Evolutionary conservation across 2,113 vertebrate genomes (phyloP).

Genomic region (Mesocricetus auratus): DNA sequence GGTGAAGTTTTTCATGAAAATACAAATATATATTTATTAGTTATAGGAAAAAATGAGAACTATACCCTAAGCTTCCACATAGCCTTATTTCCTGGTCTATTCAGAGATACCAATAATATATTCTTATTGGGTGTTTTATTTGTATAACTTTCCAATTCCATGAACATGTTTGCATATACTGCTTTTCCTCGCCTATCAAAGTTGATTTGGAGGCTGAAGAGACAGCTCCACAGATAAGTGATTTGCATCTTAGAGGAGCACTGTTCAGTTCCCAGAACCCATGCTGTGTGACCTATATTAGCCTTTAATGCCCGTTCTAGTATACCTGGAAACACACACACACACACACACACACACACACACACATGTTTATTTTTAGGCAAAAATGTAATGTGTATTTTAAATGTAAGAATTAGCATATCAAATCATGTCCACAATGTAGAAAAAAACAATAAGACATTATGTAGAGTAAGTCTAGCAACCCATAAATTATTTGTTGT

Average conservation of each 20-base stretch:
- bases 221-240: too few species aligned
- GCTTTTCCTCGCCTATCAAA: slow-evolving; percentile 14
- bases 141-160: slow-evolving; percentile 1
- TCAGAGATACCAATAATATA: neutral
- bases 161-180: neutral
- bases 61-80: fast-evolving
- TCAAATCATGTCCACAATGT: neutral
- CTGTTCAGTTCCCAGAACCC: neutral
- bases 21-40: neutral
- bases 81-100: neutral
- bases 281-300: neutral
- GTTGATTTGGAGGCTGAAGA: neutral
- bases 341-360: too few species aligned
- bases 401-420: neutral
- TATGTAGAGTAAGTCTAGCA: neutral
- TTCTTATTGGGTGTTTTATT: neutral
- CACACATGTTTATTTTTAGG: neutral
- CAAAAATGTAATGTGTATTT: neutral
- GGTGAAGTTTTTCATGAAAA: neutral
- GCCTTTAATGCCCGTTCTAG: neutral
- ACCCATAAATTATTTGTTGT: neutral
- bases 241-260: neutral
- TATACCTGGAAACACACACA: neutral
- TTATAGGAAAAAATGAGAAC: slow-evolving; percentile 40
- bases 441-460: neutral